Conservation (phyloP, 2,797 vertebrate species). For the Thunnus albacares region DNA sequence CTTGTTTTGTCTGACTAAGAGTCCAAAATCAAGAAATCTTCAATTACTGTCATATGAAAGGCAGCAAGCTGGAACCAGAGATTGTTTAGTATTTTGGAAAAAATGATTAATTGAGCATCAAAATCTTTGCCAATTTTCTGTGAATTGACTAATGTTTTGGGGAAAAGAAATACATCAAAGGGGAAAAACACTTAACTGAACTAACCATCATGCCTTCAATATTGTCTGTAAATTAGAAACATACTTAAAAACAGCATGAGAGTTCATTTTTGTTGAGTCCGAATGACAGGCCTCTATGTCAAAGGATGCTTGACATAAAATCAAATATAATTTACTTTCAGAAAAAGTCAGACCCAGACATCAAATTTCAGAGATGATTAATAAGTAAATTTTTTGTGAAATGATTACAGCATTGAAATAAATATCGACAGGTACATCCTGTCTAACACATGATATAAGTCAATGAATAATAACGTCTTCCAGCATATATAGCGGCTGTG, state of each 20-base stretch:
- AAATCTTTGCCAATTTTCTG: neutral
- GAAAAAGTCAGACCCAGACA: neutral
- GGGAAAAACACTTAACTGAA: neutral
- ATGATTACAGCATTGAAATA: slow-evolving; percentile 61
- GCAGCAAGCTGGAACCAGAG: neutral
- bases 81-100: too few species aligned
- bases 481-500: slow-evolving; percentile 78
- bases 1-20: too few species aligned
- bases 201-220: neutral
- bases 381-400: neutral
- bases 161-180: neutral
- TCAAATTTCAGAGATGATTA: slow-evolving; percentile 1
- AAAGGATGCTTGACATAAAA: neutral
- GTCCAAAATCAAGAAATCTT: too few species aligned
- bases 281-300: neutral
- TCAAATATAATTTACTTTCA: slow-evolving; percentile 12
- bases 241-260: neutral
- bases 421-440: slow-evolving; percentile 58
- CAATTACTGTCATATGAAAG: neutral
- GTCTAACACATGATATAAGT: slow-evolving; percentile 33
- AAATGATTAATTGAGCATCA: too few species aligned
- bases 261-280: neutral
- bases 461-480: slow-evolving; percentile 57
- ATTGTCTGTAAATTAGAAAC: neutral
- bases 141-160: neutral